Evolutionary conservation across 2,797 vertebrate genomes (phyloP).

Genomic region (Columba guinea): DNA sequence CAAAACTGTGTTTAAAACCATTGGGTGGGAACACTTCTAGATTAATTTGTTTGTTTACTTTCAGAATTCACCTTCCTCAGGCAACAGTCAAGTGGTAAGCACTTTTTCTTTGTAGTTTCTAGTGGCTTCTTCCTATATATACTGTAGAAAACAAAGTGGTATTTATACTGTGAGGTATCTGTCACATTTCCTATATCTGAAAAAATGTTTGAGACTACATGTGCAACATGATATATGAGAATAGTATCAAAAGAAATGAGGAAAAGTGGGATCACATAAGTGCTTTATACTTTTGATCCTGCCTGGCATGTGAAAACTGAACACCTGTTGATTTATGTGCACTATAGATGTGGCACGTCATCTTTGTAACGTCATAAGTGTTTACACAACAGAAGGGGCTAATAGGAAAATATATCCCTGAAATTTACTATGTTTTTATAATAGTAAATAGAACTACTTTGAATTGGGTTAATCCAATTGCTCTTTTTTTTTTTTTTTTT

Average conservation of each 20-base stretch:
- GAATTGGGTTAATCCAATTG: background rate
- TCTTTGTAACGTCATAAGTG: background rate
- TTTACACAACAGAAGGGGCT: background rate
- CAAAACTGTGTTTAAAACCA: background rate
- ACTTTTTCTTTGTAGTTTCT: background rate
- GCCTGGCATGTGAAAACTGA: background rate
- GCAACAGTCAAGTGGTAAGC: slow-evolving; percentile 51
- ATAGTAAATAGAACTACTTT: background rate
- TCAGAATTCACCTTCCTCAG: slow-evolving; percentile 29
- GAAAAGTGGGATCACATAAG: background rate
- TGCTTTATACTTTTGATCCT: background rate
- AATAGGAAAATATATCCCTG: background rate
- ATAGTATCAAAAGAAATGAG: background rate
- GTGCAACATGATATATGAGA: background rate
- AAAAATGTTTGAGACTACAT: background rate
- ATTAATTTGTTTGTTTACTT: background rate
- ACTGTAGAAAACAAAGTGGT: background rate
- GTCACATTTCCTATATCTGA: background rate
- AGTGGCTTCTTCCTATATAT: background rate
- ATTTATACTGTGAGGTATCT: background rate
- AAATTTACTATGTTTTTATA: background rate
- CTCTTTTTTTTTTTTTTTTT: background rate
- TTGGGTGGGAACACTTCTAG: background rate
- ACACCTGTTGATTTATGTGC: fast-evolving
- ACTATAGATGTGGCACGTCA: background rate